These are phyloP conservation scores for Rhamphomyia laevipes DNA, from an alignment of 2,888 invertebrate species.

Conservation along the genomic window DNA sequence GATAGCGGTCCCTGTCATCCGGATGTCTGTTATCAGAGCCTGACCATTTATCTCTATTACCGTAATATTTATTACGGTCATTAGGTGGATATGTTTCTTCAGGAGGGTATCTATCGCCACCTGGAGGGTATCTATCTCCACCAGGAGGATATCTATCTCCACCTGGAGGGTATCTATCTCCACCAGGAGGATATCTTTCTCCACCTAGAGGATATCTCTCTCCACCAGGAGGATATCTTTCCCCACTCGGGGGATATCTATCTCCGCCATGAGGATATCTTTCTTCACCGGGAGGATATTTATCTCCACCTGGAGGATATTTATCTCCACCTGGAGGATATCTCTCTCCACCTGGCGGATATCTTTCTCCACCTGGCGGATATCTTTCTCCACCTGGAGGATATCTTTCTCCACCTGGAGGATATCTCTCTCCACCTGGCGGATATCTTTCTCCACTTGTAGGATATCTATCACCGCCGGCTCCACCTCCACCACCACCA, in stretches of 20 bases:
- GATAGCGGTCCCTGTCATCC: slow-evolving; percentile 11
- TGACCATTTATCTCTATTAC: slow-evolving; percentile 21
- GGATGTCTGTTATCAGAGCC: no score
- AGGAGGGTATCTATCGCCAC: neutral
- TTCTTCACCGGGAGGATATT: slow-evolving; percentile 34
- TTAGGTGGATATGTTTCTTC: slow-evolving; percentile 24
- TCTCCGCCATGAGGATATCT: slow-evolving; percentile 31
- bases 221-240: slow-evolving; percentile 32
- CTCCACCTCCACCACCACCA: slow-evolving; percentile 30
- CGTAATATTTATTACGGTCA: slow-evolving; percentile 25
- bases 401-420: slow-evolving; percentile 20
- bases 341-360: slow-evolving; percentile 19
- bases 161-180: slow-evolving; percentile 28
- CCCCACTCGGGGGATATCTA: slow-evolving; percentile 30
- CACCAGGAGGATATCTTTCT: slow-evolving; percentile 36
- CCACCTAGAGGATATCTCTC: slow-evolving; percentile 26
- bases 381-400: slow-evolving; percentile 28
- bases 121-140: slow-evolving; percentile 34
- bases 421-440: slow-evolving; percentile 30
- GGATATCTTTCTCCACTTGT: slow-evolving; percentile 28
- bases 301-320: slow-evolving; percentile 24
- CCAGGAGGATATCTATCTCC: slow-evolving; percentile 35
- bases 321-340: slow-evolving; percentile 22
- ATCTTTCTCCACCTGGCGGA: slow-evolving; percentile 25
- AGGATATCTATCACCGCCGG: slow-evolving; percentile 30